These are phyloP conservation scores for Palythoa grandiflora DNA, from an alignment of 92 coral and sea anemone genomes.

Conservation along the genomic window DNA sequence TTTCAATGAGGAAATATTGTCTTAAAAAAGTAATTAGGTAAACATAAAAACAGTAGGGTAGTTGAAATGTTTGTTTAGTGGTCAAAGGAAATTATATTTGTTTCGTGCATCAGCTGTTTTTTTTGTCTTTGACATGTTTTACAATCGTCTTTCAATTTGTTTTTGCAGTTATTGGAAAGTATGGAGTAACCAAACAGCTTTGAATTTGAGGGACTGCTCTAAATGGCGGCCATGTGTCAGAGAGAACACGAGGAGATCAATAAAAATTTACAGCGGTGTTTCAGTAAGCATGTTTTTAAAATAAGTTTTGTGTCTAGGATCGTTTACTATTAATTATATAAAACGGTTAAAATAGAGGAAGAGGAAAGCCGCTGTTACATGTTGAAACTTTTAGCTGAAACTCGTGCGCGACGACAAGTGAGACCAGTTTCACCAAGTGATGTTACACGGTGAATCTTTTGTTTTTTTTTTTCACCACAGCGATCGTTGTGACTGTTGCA, in stretches of 20 bases:
- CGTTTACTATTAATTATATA: no score
- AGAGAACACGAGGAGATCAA: neutral
- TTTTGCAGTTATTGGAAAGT: neutral
- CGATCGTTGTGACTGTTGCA: no score
- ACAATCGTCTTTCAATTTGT: neutral
- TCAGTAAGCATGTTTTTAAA: conserved; percentile 11
- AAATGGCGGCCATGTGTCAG: neutral
- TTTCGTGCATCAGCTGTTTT: neutral
- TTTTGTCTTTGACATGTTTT: neutral
- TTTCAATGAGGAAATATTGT: neutral
- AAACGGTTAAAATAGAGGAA: no score
- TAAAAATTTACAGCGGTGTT: neutral
- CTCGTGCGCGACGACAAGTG: no score
- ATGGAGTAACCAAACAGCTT: conserved; percentile 12
- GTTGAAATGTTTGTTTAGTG: neutral
- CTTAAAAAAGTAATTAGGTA: neutral
- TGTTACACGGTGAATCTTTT: no score
- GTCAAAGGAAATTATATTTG: neutral
- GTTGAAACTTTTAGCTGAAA: no score
- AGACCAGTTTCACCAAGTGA: no score
- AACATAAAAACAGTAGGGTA: neutral
- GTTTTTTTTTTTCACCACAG: no score
- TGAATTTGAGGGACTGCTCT: neutral
- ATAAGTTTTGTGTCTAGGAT: no score
- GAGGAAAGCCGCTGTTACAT: no score